Conservation (phyloP, 2,797 vertebrate species). For the Siniperca obscura region DNA sequence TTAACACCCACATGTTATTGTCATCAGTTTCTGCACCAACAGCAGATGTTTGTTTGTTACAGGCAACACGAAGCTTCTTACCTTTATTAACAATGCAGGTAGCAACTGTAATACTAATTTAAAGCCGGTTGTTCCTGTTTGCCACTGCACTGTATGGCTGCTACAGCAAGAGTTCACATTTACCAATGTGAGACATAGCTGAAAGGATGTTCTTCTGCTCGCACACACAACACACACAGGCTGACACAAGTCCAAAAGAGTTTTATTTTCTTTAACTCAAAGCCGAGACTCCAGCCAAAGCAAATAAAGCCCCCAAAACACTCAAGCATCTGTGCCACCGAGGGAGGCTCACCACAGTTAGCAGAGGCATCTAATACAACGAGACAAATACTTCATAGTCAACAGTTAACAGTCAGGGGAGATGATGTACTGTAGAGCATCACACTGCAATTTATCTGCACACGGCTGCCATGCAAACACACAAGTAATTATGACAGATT, state of each 20-base stretch:
- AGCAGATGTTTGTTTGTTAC: conserved; percentile 24
- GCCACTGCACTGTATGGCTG: neutral
- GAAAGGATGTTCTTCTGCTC: neutral
- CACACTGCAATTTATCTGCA: conserved; percentile 56
- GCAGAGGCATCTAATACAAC: conserved; percentile 49
- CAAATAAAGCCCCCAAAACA: conserved; percentile 33
- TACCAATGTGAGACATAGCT: neutral
- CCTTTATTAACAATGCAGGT: conserved; percentile 22
- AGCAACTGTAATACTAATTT: conserved; percentile 3
- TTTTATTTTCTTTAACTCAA: conserved; percentile 46
- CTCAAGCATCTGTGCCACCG: conserved; percentile 31
- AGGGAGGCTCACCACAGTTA: conserved; percentile 34
- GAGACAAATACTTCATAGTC: conserved; percentile 61
- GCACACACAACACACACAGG: conserved; percentile 15
- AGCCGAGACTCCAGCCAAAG: conserved; percentile 43
- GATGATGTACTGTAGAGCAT: conserved; percentile 43
- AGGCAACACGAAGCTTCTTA: conserved; percentile 21
- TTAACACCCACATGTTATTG: neutral
- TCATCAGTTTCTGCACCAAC: neutral
- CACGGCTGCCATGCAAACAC: conserved; percentile 69
- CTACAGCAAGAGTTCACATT: conserved; percentile 10
- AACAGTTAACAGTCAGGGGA: conserved; percentile 46
- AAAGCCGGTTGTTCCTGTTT: conserved; percentile 15
- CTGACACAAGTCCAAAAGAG: neutral
- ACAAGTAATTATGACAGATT: conserved; percentile 70